phyloP scores from a whole-genome alignment of 2,797 vertebrate species.

The Gobionotothen gibberifrons region DNA sequence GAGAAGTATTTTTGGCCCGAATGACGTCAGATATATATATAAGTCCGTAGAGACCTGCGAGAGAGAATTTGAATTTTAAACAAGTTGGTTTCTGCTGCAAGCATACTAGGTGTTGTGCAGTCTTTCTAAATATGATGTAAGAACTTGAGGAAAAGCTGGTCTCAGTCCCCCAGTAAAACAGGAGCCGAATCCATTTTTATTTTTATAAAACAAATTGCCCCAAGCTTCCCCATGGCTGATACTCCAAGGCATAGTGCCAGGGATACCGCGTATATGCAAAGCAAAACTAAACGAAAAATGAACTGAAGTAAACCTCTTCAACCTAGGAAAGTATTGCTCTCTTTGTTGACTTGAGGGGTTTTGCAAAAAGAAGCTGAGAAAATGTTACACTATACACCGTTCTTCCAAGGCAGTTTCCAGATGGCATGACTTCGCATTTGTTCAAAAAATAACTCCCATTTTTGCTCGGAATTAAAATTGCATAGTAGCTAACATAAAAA shows the following conservation, averaged over 20 bases:
- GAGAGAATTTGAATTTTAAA: slow-evolving; percentile 20
- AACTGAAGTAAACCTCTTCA: slow-evolving; percentile 12
- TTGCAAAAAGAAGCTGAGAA: slow-evolving; percentile 23
- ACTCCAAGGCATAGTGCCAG: slow-evolving; percentile 39
- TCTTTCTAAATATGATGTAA: slow-evolving; percentile 15
- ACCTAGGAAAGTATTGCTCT: slow-evolving; percentile 15
- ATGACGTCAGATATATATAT: slow-evolving; percentile 14
- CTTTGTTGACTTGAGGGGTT: slow-evolving; percentile 34
- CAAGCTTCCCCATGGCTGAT: slow-evolving; percentile 60
- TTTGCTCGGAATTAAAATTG: slow-evolving; percentile 14
- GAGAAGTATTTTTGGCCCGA: background rate
- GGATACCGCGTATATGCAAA: slow-evolving; percentile 22
- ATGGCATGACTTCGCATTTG: slow-evolving; percentile 3
- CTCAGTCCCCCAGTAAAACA: slow-evolving; percentile 36
- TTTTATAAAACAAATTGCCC: slow-evolving; percentile 68
- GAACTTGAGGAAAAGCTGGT: slow-evolving; percentile 47
- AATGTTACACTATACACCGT: slow-evolving; percentile 20
- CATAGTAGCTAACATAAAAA: slow-evolving; percentile 4
- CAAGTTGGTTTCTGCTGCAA: slow-evolving; percentile 21
- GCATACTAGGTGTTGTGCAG: slow-evolving; percentile 14
- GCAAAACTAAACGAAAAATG: slow-evolving; percentile 21
- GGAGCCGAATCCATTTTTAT: slow-evolving; percentile 39
- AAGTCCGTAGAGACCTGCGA: slow-evolving; percentile 1
- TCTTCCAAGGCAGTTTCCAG: background rate
- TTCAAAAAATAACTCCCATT: slow-evolving; percentile 6